Evolutionary conservation across 2,113 vertebrate species (phyloP), one percentile per base, ranked within the genome.

Genomic region (Burhinus bistriatus): DNA sequence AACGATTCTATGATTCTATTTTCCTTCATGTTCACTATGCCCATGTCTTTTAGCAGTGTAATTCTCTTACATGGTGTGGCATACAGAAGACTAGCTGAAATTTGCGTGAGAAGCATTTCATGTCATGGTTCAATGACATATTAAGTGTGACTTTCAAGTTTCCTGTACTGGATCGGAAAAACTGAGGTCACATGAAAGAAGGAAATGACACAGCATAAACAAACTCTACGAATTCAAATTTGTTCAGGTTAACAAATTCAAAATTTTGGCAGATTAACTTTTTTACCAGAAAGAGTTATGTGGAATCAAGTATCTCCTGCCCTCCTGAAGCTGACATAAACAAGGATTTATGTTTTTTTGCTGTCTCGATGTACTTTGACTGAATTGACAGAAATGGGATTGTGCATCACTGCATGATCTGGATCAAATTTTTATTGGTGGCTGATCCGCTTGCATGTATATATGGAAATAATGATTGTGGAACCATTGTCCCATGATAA

Each of bases 21-120:
- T 61, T 58, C 16, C 12, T 34, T 54, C 1, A 1, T 21, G 38
- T 27, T 70, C 0, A 0, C n/a, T 66, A 32, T 26, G 22, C 22
- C n/a, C 7, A 2, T 5, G 11, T 45, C 70, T 85, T 40, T 82
- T 12, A 70, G 9, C 40, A 10, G 18, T 11, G 7, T 18, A 47
- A 61, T 34, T 76, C 26, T 73, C 61, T 49, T 47, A 34, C 26
- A 40, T 57, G 25, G 7, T 29, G 26, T 2, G 9, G 18, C 66
- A 75, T 14, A 65, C 22, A 70, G 38, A 82, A 32, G 27, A 29
- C 23, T 25, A 70, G 17, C 54, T 64, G 14, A 75, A 83, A 79
- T 64, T 61, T 70, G 70, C 12, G 20, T 36, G 32, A 79, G 32
- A 49, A 68, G 49, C 3, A 1, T 15, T 44, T 34, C 4, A 4